phyloP scores from a whole-genome alignment of 2,888 invertebrate genomes.

The Plusia festucae region DNA sequence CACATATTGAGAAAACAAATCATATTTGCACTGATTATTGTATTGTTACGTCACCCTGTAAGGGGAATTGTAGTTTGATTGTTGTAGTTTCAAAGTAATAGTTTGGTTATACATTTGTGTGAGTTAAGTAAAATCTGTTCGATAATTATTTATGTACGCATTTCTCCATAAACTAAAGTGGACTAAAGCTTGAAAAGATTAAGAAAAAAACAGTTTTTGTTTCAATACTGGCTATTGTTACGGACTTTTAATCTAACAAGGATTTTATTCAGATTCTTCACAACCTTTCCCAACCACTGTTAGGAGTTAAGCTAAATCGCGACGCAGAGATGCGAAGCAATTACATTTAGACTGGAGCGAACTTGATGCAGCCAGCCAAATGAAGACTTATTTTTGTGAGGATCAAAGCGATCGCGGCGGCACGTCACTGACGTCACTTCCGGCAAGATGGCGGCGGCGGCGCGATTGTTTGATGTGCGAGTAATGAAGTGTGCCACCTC shows the following conservation, averaged over 20 bases:
- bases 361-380: constrained; percentile 67
- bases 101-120: background rate
- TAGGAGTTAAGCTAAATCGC: constrained; percentile 23
- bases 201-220: background rate
- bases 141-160: background rate
- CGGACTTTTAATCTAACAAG: background rate
- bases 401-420: constrained; percentile 85
- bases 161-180: background rate
- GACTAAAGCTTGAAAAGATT: too few species aligned
- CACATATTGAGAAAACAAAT: constrained; percentile 65
- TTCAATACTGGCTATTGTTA: background rate
- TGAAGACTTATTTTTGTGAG: constrained; percentile 80
- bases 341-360: constrained; percentile 71
- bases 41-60: constrained; percentile 61
- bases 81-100: constrained; percentile 17
- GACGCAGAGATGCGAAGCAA: constrained; percentile 63
- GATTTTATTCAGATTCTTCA: background rate
- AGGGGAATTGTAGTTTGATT: constrained; percentile 38
- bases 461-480: constrained; percentile 88
- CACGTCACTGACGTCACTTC: constrained; percentile 85
- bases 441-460: constrained; percentile 86
- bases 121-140: background rate
- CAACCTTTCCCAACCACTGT: constrained; percentile 7
- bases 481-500: constrained; percentile 89
- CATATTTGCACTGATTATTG: constrained; percentile 68